These are phyloP conservation scores for Choreutis nemorana DNA, from an alignment of 2,888 invertebrate species.

Conservation along the genomic window DNA sequence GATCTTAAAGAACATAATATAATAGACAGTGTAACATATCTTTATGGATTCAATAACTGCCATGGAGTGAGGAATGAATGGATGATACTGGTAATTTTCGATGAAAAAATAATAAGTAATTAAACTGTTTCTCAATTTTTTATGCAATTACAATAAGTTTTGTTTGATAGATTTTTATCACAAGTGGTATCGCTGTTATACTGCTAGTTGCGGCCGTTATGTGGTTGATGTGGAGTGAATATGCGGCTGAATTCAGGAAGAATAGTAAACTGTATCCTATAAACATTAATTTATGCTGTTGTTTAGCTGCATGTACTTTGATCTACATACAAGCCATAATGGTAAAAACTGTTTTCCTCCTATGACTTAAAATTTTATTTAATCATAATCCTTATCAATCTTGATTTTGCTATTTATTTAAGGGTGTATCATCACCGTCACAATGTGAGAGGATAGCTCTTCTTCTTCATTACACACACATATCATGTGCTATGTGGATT, in stretches of 20 bases:
- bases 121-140: too few species aligned
- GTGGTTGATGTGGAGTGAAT: slow-evolving; percentile 48
- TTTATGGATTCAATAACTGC: slow-evolving; percentile 69
- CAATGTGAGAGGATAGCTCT: slow-evolving; percentile 74
- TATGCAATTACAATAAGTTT: too few species aligned
- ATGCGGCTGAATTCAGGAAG: slow-evolving; percentile 41
- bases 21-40: slow-evolving; percentile 76
- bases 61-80: slow-evolving; percentile 53
- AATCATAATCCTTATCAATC: neutral
- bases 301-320: slow-evolving; percentile 67
- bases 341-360: slow-evolving; percentile 36
- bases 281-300: slow-evolving; percentile 68
- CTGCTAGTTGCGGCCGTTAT: slow-evolving; percentile 33
- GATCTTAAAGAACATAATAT: slow-evolving; percentile 74
- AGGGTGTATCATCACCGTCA: slow-evolving; percentile 70
- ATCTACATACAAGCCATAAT: slow-evolving; percentile 72
- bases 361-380: neutral
- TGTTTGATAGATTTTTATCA: slow-evolving; percentile 39
- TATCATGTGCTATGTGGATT: slow-evolving; percentile 75
- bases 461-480: slow-evolving; percentile 73
- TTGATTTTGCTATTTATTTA: slow-evolving; percentile 13
- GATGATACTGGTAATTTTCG: slow-evolving; percentile 58
- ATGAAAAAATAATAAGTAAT: too few species aligned
- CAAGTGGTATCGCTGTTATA: slow-evolving; percentile 36
- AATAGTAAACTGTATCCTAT: slow-evolving; percentile 64